phyloP scores from a whole-genome alignment of 2,113 vertebrate species.

The Ciconia boyciana region DNA sequence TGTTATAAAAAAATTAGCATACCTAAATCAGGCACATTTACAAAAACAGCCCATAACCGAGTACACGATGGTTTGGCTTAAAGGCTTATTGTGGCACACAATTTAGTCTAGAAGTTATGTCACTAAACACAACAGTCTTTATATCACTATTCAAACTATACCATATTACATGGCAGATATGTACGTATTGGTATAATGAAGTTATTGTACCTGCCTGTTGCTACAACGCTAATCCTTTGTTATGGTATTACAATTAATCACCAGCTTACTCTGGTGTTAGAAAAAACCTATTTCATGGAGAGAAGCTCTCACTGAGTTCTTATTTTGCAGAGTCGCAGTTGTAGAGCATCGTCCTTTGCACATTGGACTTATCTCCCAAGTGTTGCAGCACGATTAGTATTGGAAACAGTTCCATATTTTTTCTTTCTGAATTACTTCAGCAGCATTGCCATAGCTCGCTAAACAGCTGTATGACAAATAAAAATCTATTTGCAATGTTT shows the following conservation, averaged over 20 bases:
- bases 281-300: neutral
- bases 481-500: neutral
- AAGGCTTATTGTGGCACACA: neutral
- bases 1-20: neutral
- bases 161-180: neutral
- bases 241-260: neutral
- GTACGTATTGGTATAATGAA: accelerated
- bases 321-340: neutral
- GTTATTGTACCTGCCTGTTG: neutral
- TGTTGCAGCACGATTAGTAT: neutral
- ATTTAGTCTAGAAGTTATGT: neutral
- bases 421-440: neutral
- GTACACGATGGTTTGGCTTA: neutral
- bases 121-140: neutral
- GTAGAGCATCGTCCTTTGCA: neutral
- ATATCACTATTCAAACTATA: neutral
- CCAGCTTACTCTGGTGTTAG: neutral
- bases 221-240: neutral
- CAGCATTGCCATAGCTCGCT: neutral
- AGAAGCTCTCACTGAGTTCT: neutral
- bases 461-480: neutral
- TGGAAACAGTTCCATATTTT: neutral
- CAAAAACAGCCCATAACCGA: neutral
- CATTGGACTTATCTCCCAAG: neutral
- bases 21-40: neutral